phyloP scores from a whole-genome alignment of 2,113 vertebrate species.

The Amphiprion percula region DNA sequence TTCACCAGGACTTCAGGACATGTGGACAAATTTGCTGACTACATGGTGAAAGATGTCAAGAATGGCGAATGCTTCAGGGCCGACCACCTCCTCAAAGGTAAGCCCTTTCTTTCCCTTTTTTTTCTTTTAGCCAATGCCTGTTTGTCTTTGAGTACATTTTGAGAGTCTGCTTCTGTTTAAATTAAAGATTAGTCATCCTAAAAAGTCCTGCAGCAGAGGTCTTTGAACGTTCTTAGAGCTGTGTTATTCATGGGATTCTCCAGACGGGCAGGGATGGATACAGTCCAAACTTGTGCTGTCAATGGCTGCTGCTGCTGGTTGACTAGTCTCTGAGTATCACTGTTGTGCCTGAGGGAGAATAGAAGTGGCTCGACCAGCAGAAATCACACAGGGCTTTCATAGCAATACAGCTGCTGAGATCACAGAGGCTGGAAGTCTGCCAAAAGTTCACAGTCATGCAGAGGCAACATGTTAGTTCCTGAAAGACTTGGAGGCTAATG shows the following conservation, averaged over 20 bases:
- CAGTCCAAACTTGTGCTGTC: slow-evolving; percentile 14
- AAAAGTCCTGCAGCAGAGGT: slow-evolving; percentile 4
- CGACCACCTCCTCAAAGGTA: slow-evolving; percentile 97
- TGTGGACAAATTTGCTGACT: slow-evolving; percentile 98
- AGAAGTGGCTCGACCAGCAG: slow-evolving; percentile 52
- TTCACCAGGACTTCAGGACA: slow-evolving; percentile 93
- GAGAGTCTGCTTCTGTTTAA: neutral
- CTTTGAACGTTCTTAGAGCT: neutral
- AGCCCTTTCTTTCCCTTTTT: neutral
- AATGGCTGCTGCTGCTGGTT: slow-evolving; percentile 31
- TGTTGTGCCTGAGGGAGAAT: slow-evolving; percentile 39
- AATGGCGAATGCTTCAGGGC: slow-evolving; percentile 97
- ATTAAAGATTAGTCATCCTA: slow-evolving; percentile 11
- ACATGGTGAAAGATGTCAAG: slow-evolving; percentile 98
- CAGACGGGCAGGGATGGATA: neutral
- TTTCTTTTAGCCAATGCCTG: neutral
- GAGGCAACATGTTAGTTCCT: neutral
- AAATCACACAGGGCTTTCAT: slow-evolving; percentile 64
- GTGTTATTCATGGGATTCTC: slow-evolving; percentile 29
- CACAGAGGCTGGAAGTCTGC: slow-evolving; percentile 23
- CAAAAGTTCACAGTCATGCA: neutral
- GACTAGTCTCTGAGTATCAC: slow-evolving; percentile 23
- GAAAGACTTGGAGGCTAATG: neutral
- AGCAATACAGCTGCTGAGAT: slow-evolving; percentile 5
- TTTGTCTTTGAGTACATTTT: neutral